phyloP scores from a whole-genome alignment of 2,797 vertebrate genomes.

The Decapterus maruadsi region DNA sequence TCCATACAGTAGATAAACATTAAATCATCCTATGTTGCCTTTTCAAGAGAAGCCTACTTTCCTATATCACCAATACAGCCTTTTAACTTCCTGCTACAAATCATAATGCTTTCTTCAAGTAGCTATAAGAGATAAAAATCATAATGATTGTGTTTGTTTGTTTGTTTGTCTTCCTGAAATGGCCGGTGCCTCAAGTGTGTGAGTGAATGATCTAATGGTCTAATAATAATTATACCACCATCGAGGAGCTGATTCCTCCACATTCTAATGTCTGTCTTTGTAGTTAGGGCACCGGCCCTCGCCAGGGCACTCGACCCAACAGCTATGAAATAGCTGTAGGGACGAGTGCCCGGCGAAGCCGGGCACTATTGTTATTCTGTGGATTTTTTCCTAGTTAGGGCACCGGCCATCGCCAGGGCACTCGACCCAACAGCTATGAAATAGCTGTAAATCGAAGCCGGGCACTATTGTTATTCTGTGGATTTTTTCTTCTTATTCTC shows the following conservation, averaged over 20 bases:
- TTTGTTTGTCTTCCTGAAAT: slow-evolving; percentile 31
- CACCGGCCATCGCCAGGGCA: too few species aligned
- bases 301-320: too few species aligned
- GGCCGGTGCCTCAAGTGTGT: slow-evolving; percentile 3
- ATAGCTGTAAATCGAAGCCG: too few species aligned
- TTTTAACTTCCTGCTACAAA: neutral
- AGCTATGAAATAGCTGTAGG: too few species aligned
- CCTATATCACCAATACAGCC: neutral
- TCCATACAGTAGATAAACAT: neutral
- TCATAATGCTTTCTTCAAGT: neutral
- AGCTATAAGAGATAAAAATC: neutral
- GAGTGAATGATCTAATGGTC: neutral
- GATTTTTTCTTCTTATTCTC: too few species aligned
- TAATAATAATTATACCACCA: neutral
- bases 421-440: too few species aligned
- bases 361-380: too few species aligned
- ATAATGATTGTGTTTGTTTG: neutral
- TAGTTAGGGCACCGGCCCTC: too few species aligned
- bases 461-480: too few species aligned
- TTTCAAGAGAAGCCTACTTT: neutral
- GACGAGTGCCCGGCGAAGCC: too few species aligned
- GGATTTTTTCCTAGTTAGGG: too few species aligned
- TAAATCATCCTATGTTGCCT: neutral
- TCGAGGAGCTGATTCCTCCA: neutral
- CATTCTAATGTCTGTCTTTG: neutral